Percentiles rank a stretch among this genome's conserved stretches.
phyloP scores from a whole-genome alignment of 2,113 vertebrate genomes.

The Ptilonorhynchus violaceus region DNA sequence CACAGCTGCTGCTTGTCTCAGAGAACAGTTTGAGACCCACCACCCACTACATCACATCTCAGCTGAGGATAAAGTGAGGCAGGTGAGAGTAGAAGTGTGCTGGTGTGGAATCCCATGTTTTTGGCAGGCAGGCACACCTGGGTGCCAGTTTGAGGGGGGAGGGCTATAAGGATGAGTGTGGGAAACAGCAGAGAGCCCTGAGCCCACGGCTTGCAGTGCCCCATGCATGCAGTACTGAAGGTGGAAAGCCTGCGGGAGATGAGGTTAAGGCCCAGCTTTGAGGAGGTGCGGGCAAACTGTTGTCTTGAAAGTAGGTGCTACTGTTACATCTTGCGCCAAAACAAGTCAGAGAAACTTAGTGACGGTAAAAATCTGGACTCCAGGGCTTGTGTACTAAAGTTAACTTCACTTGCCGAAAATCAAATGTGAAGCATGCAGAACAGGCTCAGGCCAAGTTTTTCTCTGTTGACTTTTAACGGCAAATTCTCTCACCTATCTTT shows the following conservation, averaged over 20 bases:
- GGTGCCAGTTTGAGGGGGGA: background rate
- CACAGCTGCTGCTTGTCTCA: background rate
- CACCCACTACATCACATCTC: background rate
- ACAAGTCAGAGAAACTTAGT: background rate
- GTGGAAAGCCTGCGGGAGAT: background rate
- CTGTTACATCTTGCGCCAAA: background rate
- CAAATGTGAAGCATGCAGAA: background rate
- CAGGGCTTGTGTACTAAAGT: background rate
- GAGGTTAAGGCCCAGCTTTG: background rate
- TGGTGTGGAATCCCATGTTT: background rate
- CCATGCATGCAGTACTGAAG: background rate
- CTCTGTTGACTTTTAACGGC: background rate
- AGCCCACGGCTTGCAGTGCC: background rate
- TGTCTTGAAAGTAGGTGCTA: background rate
- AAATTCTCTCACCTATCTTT: background rate
- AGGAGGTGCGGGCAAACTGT: background rate
- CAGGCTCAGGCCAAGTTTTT: background rate
- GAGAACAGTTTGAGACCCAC: background rate
- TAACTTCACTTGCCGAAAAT: background rate
- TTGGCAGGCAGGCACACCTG: background rate
- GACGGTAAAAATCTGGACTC: background rate
- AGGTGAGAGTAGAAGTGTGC: background rate
- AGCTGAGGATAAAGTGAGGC: background rate
- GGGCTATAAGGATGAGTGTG: background rate
- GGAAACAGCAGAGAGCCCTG: fast-evolving